Evolutionary conservation across 2,888 invertebrate species (phyloP).

Genomic region (Scaptodrosophila latifasciaeformis): DNA sequence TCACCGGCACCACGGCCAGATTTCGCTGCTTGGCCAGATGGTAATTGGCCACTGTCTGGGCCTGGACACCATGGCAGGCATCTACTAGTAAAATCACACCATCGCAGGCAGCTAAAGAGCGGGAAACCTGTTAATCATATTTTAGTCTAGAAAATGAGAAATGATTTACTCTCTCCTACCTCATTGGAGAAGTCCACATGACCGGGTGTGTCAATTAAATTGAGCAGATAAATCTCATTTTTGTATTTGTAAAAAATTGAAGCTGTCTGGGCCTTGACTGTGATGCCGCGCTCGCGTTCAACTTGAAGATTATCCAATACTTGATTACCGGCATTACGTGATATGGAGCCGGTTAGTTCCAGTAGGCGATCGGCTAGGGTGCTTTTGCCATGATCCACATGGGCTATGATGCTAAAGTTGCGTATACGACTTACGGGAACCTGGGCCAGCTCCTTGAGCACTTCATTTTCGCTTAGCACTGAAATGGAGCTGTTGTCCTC

Average conservation of each 20-base stretch:
- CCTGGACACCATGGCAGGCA: slow-evolving; percentile 96
- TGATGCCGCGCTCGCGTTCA: slow-evolving; percentile 97
- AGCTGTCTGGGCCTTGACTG: slow-evolving; percentile 98
- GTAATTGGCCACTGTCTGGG: slow-evolving; percentile 98
- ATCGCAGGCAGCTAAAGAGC: slow-evolving; percentile 94
- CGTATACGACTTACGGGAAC: slow-evolving; percentile 78
- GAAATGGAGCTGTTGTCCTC: too few species aligned
- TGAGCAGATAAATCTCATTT: slow-evolving; percentile 86
- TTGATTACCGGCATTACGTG: slow-evolving; percentile 81
- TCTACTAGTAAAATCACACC: slow-evolving; percentile 96
- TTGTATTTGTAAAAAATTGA: slow-evolving; percentile 85
- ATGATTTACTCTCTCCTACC: slow-evolving; percentile 76
- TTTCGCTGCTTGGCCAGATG: slow-evolving; percentile 90
- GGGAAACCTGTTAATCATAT: slow-evolving; percentile 78
- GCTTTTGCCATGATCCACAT: slow-evolving; percentile 99
- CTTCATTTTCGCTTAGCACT: slow-evolving; percentile 12
- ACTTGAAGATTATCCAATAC: slow-evolving; percentile 87
- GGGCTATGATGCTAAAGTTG: slow-evolving; percentile 98
- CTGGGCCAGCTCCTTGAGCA: slow-evolving; percentile 40
- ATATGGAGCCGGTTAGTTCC: slow-evolving; percentile 90
- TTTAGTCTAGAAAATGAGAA: not conserved
- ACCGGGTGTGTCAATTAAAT: slow-evolving; percentile 98
- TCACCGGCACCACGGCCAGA: slow-evolving; percentile 89
- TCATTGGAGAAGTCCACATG: slow-evolving; percentile 99
- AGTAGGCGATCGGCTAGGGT: slow-evolving; percentile 96